These are phyloP conservation scores for Plutella xylostella DNA, from an alignment of 2,888 invertebrate genomes.

Conservation along the genomic window DNA sequence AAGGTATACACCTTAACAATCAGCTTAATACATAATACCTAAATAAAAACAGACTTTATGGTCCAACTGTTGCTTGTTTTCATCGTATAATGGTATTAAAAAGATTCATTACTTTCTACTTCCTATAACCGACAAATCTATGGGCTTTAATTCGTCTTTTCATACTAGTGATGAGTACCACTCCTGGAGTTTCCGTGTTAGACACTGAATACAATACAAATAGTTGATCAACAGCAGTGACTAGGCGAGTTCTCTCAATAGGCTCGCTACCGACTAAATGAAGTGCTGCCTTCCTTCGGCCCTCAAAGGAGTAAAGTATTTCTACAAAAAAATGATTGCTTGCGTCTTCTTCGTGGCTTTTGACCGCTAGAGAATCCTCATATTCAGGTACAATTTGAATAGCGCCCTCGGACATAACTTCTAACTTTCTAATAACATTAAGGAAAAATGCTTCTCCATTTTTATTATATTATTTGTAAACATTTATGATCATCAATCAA, in stretches of 20 bases:
- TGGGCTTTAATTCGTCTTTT: slow-evolving; percentile 49
- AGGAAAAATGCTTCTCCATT: no score
- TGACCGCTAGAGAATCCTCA: not conserved
- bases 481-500: no score
- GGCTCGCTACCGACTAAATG: slow-evolving; percentile 48
- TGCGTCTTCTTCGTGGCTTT: slow-evolving; percentile 15
- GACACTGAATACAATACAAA: slow-evolving; percentile 37
- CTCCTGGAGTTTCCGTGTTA: slow-evolving; percentile 49
- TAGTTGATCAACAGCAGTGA: slow-evolving; percentile 61
- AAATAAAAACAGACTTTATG: no score
- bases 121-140: slow-evolving; percentile 41
- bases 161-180: slow-evolving; percentile 31
- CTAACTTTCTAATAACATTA: not conserved
- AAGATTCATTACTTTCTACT: slow-evolving; percentile 53
- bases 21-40: no score
- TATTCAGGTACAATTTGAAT: not conserved
- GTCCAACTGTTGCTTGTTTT: no score
- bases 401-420: not conserved
- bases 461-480: not conserved
- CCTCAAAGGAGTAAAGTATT: slow-evolving; percentile 41
- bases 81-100: no score
- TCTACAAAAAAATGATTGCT: slow-evolving; percentile 56
- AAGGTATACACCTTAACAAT: no score
- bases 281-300: slow-evolving; percentile 52
- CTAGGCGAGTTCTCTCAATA: slow-evolving; percentile 45